These are phyloP conservation scores for Phyllotreta cruciferae DNA, from an alignment of 2,888 invertebrate genomes.

Conservation along the genomic window DNA sequence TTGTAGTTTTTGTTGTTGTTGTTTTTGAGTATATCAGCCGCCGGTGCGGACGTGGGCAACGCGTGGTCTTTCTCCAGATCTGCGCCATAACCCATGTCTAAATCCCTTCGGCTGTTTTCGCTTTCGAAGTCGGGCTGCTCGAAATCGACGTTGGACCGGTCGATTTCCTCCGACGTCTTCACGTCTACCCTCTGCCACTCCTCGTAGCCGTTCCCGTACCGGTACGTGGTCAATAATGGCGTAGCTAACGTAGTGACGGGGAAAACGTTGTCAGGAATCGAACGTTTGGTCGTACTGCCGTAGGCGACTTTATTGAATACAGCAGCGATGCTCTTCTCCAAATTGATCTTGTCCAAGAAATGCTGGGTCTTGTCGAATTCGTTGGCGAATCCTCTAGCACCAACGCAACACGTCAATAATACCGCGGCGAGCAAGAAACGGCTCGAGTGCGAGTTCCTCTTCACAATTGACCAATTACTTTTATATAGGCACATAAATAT, in stretches of 20 bases:
- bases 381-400: constrained; percentile 47
- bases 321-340: constrained; percentile 72
- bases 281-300: constrained; percentile 73
- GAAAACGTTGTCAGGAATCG: constrained; percentile 70
- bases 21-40: constrained; percentile 79
- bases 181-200: constrained; percentile 60
- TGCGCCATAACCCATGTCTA: constrained; percentile 66
- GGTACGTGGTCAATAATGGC: constrained; percentile 66
- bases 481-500: constrained; percentile 56
- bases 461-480: constrained; percentile 48
- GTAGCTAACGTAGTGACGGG: constrained; percentile 71
- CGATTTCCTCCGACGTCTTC: constrained; percentile 50
- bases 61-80: constrained; percentile 78
- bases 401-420: constrained; percentile 32
- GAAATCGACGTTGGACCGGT: constrained; percentile 45
- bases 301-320: constrained; percentile 75
- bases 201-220: constrained; percentile 59
- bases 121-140: constrained; percentile 48
- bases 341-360: constrained; percentile 66
- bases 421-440: constrained; percentile 32
- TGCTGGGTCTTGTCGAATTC: constrained; percentile 58
- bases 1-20: constrained; percentile 79
- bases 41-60: constrained; percentile 76
- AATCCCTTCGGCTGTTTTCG: constrained; percentile 46
- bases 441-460: constrained; percentile 28